These are phyloP conservation scores for Stylophora pistillata DNA, from an alignment of 64 coral and sea anemone species.

Conservation along the genomic window DNA sequence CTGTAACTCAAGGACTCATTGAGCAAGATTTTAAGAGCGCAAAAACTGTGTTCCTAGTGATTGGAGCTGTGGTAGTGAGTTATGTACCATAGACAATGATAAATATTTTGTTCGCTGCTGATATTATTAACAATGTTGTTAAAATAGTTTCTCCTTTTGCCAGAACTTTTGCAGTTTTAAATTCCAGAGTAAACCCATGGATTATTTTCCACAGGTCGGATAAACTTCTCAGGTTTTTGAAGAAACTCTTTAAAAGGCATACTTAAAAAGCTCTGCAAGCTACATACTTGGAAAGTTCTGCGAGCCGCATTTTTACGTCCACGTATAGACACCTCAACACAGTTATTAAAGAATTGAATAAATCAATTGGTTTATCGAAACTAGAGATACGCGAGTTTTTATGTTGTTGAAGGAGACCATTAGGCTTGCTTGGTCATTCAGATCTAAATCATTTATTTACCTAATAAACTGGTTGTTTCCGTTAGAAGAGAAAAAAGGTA, in stretches of 20 bases:
- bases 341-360: no score
- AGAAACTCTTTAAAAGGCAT: not conserved
- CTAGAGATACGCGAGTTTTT: no score
- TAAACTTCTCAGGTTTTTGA: not conserved
- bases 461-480: no score
- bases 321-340: no score
- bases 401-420: no score
- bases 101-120: not conserved
- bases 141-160: not conserved
- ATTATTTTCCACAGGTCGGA: not conserved
- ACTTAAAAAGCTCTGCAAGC: not conserved
- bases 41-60: not conserved
- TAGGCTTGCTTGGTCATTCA: no score
- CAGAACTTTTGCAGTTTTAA: not conserved
- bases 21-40: not conserved
- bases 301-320: no score
- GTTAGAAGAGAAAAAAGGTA: no score
- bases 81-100: not conserved
- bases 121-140: not conserved
- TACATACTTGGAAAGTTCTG: no score
- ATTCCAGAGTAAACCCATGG: not conserved
- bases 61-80: not conserved
- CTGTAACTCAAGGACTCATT: not conserved
- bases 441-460: no score
- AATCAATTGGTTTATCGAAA: no score